These are phyloP conservation scores for Seira musarum DNA, from an alignment of 2,888 invertebrate genomes.

Conservation along the genomic window DNA sequence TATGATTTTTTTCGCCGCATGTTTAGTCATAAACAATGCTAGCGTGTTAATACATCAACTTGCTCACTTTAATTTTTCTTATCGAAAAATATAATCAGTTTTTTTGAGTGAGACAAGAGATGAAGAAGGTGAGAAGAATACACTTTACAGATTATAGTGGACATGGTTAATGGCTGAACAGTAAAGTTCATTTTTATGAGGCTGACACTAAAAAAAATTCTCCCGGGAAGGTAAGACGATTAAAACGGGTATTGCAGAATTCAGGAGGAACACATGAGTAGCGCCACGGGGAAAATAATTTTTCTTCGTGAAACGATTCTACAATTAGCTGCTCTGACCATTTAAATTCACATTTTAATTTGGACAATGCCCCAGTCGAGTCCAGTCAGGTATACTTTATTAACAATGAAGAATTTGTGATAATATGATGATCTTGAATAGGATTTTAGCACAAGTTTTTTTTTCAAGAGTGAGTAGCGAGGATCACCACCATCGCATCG, in stretches of 20 bases:
- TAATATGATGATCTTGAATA: too few species aligned
- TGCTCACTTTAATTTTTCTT: slow-evolving; percentile 14
- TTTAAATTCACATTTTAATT: slow-evolving; percentile 9
- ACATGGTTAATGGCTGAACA: not conserved
- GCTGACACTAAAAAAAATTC: not conserved
- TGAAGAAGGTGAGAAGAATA: slow-evolving; percentile 2
- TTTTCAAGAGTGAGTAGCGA: too few species aligned
- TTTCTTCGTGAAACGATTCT: not conserved
- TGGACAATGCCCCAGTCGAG: too few species aligned
- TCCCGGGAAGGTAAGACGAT: not conserved
- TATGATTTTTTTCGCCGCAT: slow-evolving; percentile 34
- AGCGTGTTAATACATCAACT: slow-evolving; percentile 19
- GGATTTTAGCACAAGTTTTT: too few species aligned
- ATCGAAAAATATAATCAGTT: slow-evolving; percentile 16
- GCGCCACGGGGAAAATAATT: not conserved
- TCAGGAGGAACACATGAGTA: too few species aligned
- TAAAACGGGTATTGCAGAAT: not conserved
- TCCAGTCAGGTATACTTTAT: too few species aligned
- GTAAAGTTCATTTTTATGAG: not conserved
- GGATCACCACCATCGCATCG: too few species aligned
- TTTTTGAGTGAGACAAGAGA: not conserved
- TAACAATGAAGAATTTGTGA: too few species aligned
- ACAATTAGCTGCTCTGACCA: slow-evolving; percentile 13
- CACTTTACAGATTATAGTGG: too few species aligned
- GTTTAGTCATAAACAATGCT: slow-evolving; percentile 1